Evolutionary conservation across 2,888 invertebrate genomes (phyloP), one percentile per base, ranked within the genome.

Genomic region (Tenthredo scrophulariae): DNA sequence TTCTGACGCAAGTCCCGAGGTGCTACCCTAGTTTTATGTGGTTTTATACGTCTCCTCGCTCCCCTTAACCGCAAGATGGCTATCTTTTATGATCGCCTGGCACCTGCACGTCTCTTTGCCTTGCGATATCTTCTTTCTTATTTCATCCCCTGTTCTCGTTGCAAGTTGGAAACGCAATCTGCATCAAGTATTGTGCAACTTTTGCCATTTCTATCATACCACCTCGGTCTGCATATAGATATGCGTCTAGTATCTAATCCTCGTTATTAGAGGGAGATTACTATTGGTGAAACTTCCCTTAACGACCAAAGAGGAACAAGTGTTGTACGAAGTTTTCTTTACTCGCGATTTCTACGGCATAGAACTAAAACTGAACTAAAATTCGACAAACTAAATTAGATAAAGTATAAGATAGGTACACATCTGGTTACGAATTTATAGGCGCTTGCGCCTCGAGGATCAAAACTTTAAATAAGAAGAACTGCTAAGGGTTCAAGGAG

Each of bases 51-150:
- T 77, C 50, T 54, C 33, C 18, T 29, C 77, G 50, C 18, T 54
- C 33, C 54, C 77, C 54, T 77, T 40, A 54, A 54, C 77, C 77
- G 77, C 54, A 54, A 77, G 77, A 77, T 77, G 50, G 46, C 40
- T 62, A 80, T 80, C 62, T 80, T 80, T 80, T 80, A 80, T 40
- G 80, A 80, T 62, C 80, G 80, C 62, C 62, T 62, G 33, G 54
- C 77, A 54, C 77, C 33, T 54, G 77, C n/a, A 54, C 46, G 54
- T 77, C 54, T 50, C 29, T 77, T 54, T 77, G 29, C 15, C 13
- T 29, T 33, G 37, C 29, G 54, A 54, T 54, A 50, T 77, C 77
- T 10, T 50, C 77, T 33, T 54, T 6, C 43, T 9, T 37, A 1
- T 70, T 70, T 70, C 37, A 18, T 70, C 0, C 18, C 29, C 26